Evolutionary conservation across 2,797 vertebrate genomes (phyloP).

Genomic region (Sphaeramia orbicularis): DNA sequence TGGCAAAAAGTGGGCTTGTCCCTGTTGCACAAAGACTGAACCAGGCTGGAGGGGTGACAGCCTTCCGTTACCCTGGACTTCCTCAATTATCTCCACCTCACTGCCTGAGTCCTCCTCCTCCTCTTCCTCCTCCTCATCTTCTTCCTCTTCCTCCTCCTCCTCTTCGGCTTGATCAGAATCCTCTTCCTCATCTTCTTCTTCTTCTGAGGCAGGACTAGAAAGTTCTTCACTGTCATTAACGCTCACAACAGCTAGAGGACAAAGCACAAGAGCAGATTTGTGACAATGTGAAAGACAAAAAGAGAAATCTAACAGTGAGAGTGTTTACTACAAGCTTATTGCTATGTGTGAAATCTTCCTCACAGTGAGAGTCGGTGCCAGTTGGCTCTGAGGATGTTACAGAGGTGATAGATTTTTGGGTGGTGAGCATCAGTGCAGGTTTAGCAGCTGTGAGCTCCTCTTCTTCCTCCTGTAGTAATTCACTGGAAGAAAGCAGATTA

Average conservation of each 20-base stretch:
- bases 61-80: slow-evolving; percentile 81
- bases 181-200: slow-evolving; percentile 65
- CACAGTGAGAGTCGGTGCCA: slow-evolving; percentile 84
- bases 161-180: slow-evolving; percentile 51
- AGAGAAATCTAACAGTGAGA: background rate
- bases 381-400: slow-evolving; percentile 76
- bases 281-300: slow-evolving; percentile 3
- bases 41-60: slow-evolving; percentile 65
- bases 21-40: slow-evolving; percentile 64
- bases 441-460: slow-evolving; percentile 42
- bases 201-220: slow-evolving; percentile 80
- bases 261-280: slow-evolving; percentile 36
- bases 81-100: slow-evolving; percentile 86
- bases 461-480: slow-evolving; percentile 53
- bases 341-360: slow-evolving; percentile 38
- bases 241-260: slow-evolving; percentile 84
- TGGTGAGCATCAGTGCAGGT: slow-evolving; percentile 40
- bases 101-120: slow-evolving; percentile 78
- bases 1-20: slow-evolving; percentile 70
- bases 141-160: slow-evolving; percentile 29
- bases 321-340: background rate
- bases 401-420: slow-evolving; percentile 74
- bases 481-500: slow-evolving; percentile 62
- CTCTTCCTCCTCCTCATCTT: slow-evolving; percentile 57
- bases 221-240: slow-evolving; percentile 85